A percentile compares a stretch with the other conserved stretches of the same genome.
These are phyloP conservation scores for Chromis chromis DNA, from an alignment of 2,797 vertebrate species.

Conservation along the genomic window DNA sequence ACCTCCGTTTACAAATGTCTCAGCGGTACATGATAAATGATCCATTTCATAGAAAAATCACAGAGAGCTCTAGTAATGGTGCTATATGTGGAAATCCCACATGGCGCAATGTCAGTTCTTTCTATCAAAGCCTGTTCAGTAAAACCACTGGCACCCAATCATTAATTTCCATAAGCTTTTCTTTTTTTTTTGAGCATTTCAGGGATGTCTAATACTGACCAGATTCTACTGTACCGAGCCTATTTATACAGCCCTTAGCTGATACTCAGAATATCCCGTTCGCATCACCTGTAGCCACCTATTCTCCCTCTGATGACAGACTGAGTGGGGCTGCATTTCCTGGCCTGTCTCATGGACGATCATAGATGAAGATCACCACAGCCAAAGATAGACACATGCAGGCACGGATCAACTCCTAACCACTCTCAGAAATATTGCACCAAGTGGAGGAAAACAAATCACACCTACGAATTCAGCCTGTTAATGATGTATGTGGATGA, in stretches of 20 bases:
- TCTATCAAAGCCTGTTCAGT: slow-evolving; percentile 33
- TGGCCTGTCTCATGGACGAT: slow-evolving; percentile 6
- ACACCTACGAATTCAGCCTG: slow-evolving; percentile 42
- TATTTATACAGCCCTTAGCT: slow-evolving; percentile 37
- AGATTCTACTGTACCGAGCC: slow-evolving; percentile 45
- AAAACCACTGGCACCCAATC: slow-evolving; percentile 47
- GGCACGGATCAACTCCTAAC: slow-evolving; percentile 38
- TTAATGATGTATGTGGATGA: slow-evolving; percentile 29
- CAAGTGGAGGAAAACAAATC: slow-evolving; percentile 31
- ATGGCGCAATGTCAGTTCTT: slow-evolving; percentile 55
- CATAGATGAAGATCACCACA: slow-evolving; percentile 36
- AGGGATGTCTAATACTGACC: slow-evolving; percentile 62
- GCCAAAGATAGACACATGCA: slow-evolving; percentile 43
- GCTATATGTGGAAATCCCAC: slow-evolving; percentile 49
- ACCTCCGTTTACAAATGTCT: slow-evolving; percentile 68
- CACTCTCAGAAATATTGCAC: slow-evolving; percentile 28
- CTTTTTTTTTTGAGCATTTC: slow-evolving; percentile 38
- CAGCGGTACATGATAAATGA: slow-evolving; percentile 62
- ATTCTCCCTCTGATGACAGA: slow-evolving; percentile 35
- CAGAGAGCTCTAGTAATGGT: slow-evolving; percentile 61
- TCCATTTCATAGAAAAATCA: slow-evolving; percentile 64
- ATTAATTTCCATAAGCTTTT: slow-evolving; percentile 24
- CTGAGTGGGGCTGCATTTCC: slow-evolving; percentile 22
- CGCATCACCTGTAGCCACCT: slow-evolving; percentile 18
- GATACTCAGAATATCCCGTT: slow-evolving; percentile 27